A percentile compares a stretch with the other conserved stretches of the same genome.
These are phyloP conservation scores for Esox niger DNA, from an alignment of 2,113 vertebrate genomes.

Conservation along the genomic window DNA sequence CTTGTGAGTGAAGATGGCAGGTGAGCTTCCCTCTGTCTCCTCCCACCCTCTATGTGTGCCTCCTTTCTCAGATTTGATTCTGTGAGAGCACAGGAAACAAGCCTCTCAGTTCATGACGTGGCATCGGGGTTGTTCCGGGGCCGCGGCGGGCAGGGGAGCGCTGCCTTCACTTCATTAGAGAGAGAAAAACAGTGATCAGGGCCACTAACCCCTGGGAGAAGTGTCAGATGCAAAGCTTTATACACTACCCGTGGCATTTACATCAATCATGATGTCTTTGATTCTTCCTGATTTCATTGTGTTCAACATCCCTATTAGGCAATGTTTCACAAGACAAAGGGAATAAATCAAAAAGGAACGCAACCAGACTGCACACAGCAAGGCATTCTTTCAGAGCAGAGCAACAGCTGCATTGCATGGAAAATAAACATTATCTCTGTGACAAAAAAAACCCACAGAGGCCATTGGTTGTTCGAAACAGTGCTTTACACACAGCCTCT, in stretches of 20 bases:
- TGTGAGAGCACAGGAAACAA: slow-evolving; percentile 32
- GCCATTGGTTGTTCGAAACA: slow-evolving; percentile 35
- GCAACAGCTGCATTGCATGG: slow-evolving; percentile 66
- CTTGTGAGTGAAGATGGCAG: slow-evolving; percentile 66
- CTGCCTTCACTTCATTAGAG: slow-evolving; percentile 48
- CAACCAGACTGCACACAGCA: slow-evolving; percentile 18
- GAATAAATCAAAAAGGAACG: slow-evolving; percentile 53
- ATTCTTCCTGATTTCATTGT: slow-evolving; percentile 24
- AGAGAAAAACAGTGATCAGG: slow-evolving; percentile 40
- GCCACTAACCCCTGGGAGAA: slow-evolving; percentile 26
- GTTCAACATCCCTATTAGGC: slow-evolving; percentile 30
- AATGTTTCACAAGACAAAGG: slow-evolving; percentile 27
- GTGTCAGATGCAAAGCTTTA: slow-evolving; percentile 19
- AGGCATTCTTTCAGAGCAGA: slow-evolving; percentile 50
- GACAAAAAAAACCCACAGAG: slow-evolving; percentile 49
- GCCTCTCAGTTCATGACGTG: slow-evolving; percentile 16
- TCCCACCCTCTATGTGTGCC: slow-evolving; percentile 17
- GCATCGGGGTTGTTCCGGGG: no score
- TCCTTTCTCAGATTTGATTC: slow-evolving; percentile 39
- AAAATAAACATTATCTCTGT: slow-evolving; percentile 68
- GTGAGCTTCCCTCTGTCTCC: slow-evolving; percentile 47
- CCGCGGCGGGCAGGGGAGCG: no score
- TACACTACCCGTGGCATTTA: slow-evolving; percentile 45
- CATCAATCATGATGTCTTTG: slow-evolving; percentile 40
- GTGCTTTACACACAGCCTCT: slow-evolving; percentile 21